phyloP scores from a whole-genome alignment of 2,797 vertebrate genomes.

The Pelobates cultripes region DNA sequence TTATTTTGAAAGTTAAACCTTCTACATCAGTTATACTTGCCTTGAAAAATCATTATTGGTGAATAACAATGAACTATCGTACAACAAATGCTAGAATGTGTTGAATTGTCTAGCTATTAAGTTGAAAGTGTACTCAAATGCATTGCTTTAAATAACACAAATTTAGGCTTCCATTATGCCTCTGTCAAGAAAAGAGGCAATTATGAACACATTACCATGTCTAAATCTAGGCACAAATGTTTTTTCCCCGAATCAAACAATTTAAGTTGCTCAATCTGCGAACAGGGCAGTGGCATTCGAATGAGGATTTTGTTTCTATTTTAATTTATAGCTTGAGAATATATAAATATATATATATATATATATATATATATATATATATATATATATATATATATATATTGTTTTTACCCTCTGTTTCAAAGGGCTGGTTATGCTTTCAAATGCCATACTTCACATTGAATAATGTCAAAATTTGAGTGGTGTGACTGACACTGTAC shows the following conservation, averaged over 20 bases:
- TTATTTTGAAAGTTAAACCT: slow-evolving; percentile 38
- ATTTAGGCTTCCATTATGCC: slow-evolving; percentile 43
- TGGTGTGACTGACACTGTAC: too few relatives aligned
- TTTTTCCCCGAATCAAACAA: background rate
- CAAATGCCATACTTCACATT: too few relatives aligned
- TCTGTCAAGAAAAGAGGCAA: slow-evolving; percentile 49
- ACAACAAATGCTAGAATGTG: slow-evolving; percentile 2
- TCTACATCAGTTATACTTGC: slow-evolving; percentile 26
- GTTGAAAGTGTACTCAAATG: slow-evolving; percentile 28
- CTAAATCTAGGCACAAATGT: slow-evolving; percentile 24
- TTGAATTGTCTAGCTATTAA: slow-evolving; percentile 10
- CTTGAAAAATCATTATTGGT: slow-evolving; percentile 22
- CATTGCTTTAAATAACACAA: slow-evolving; percentile 42
- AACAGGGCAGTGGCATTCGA: too few relatives aligned
- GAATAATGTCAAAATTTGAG: too few relatives aligned
- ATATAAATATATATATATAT: too few relatives aligned
- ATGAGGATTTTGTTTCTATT: too few relatives aligned
- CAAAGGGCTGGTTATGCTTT: too few relatives aligned
- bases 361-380: too few relatives aligned
- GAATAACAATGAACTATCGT: slow-evolving; percentile 25
- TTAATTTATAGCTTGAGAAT: too few relatives aligned
- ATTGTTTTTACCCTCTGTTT: too few relatives aligned
- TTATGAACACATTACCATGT: slow-evolving; percentile 36
- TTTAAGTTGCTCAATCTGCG: too few relatives aligned
- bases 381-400: too few relatives aligned